phyloP scores from a whole-genome alignment of 1,140 invertebrate species.

The Coptotermes formosanus region DNA sequence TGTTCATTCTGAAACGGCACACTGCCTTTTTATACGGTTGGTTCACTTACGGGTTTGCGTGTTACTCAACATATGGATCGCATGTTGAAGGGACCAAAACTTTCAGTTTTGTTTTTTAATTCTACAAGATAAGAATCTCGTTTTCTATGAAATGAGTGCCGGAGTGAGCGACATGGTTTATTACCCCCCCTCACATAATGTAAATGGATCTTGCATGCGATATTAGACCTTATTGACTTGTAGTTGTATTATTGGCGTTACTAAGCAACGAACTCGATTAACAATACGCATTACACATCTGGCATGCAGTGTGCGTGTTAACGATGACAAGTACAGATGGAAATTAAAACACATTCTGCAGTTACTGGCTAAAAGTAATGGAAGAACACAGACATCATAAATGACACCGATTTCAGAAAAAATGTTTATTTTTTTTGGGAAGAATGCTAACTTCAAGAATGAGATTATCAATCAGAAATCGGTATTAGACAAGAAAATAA shows the following conservation, averaged over 20 bases:
- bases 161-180: slow-evolving; percentile 10
- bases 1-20: background rate
- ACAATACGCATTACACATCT: background rate
- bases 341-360: too few relatives aligned
- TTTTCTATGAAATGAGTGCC: background rate
- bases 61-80: slow-evolving; percentile 15
- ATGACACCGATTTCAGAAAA: too few relatives aligned
- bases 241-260: slow-evolving; percentile 2
- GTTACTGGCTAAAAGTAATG: too few relatives aligned
- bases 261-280: background rate
- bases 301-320: background rate
- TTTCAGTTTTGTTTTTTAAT: background rate
- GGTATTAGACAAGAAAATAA: too few relatives aligned
- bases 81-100: background rate
- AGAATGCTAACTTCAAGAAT: too few relatives aligned
- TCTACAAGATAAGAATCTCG: slow-evolving; percentile 1
- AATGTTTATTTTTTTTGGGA: too few relatives aligned
- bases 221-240: slow-evolving; percentile 19
- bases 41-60: slow-evolving; percentile 3
- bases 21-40: slow-evolving; percentile 2
- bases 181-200: slow-evolving; percentile 8
- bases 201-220: slow-evolving; percentile 13
- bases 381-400: too few relatives aligned
- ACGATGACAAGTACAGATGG: too few relatives aligned
- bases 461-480: too few relatives aligned